Percentiles rank a stretch among this genome's conserved stretches.
phyloP scores from a whole-genome alignment of 1,140 invertebrate species.

The Pachypeltis micranthus region DNA sequence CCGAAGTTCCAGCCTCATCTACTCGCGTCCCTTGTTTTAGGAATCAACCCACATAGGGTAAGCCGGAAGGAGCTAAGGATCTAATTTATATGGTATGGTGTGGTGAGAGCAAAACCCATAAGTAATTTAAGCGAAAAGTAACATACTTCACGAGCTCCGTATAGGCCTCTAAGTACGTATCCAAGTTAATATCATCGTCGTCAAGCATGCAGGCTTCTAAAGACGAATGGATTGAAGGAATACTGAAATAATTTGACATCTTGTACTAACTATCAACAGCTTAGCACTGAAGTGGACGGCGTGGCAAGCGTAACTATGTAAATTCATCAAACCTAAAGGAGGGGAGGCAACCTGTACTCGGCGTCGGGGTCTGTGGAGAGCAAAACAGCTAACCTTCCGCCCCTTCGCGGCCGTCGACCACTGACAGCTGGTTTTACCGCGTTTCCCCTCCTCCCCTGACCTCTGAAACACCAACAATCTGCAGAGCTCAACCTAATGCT shows the following conservation, averaged over 20 bases:
- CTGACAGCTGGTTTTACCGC: not conserved
- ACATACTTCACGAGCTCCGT: slow-evolving; percentile 56
- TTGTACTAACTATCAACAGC: not conserved
- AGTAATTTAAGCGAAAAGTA: not conserved
- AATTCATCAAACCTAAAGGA: not conserved
- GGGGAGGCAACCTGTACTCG: not conserved
- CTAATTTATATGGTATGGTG: not conserved
- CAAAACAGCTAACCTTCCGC: not conserved
- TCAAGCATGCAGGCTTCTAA: slow-evolving; percentile 44
- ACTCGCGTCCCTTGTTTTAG: not conserved
- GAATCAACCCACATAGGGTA: too few relatives aligned
- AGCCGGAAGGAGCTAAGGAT: too few relatives aligned
- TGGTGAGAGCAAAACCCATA: not conserved
- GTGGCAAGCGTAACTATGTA: not conserved
- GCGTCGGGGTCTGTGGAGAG: not conserved
- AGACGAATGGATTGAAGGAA: not conserved
- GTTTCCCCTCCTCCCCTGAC: not conserved
- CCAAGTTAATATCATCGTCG: slow-evolving; percentile 48
- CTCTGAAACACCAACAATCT: not conserved
- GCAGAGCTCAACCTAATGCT: slow-evolving; percentile 2
- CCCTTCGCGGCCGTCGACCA: not conserved
- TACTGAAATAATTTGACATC: not conserved
- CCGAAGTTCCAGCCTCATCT: slow-evolving; percentile 17
- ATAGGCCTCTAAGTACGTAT: slow-evolving; percentile 51
- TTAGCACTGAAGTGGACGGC: not conserved